These are phyloP conservation scores for Pantala flavescens DNA, from an alignment of 1,140 invertebrate genomes.

Conservation along the genomic window DNA sequence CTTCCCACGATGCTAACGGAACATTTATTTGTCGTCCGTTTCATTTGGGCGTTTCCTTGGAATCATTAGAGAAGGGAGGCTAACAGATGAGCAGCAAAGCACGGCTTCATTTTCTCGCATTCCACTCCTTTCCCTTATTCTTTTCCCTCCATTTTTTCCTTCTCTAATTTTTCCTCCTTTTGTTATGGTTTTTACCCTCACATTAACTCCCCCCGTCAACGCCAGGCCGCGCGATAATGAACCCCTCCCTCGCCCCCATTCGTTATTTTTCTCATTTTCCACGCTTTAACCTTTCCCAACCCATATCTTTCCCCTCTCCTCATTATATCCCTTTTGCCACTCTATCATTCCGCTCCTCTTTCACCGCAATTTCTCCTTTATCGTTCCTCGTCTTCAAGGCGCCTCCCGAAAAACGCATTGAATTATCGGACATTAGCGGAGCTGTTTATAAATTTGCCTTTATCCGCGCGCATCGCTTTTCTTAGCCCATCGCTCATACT, in stretches of 20 bases:
- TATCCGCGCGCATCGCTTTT: too few relatives aligned
- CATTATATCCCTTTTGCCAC: neutral
- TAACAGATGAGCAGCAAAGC: too few relatives aligned
- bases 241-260: neutral
- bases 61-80: too few relatives aligned
- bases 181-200: constrained; percentile 1
- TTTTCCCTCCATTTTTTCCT: neutral
- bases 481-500: too few relatives aligned
- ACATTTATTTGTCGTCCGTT: too few relatives aligned
- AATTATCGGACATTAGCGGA: too few relatives aligned
- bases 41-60: too few relatives aligned
- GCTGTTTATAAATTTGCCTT: too few relatives aligned
- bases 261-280: constrained; percentile 10
- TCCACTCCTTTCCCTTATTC: neutral
- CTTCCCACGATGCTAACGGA: too few relatives aligned
- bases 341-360: neutral
- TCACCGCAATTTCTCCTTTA: neutral
- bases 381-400: neutral
- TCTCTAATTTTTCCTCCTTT: neutral
- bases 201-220: constrained; percentile 3
- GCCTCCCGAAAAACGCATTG: too few relatives aligned
- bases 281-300: neutral
- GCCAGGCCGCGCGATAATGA: neutral
- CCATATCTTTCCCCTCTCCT: neutral
- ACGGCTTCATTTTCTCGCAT: neutral